Base-by-base conservation (phyloP, 2,113 vertebrate genomes). In the Lepus americanus region DNA sequence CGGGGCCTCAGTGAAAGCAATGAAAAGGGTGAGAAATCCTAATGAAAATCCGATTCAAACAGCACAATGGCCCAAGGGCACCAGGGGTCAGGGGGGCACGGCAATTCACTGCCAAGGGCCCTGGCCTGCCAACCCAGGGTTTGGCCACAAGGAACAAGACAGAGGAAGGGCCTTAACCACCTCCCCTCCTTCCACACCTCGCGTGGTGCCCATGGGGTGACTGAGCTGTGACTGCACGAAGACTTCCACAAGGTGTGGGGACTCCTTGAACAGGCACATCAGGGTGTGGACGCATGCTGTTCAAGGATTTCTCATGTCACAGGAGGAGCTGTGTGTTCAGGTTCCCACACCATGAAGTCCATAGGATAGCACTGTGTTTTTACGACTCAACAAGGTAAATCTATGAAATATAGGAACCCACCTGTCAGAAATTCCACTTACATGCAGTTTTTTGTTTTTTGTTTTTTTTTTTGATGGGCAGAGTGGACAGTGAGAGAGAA, bases 11-110 rank as follows among this genome's bases (percentile, higher is more conserved):
- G 84, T 33, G 85, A 85, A 91, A 66, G 76, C 72, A 93, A 93
- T 89, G 93, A 84, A 96, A 84, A 94, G 84, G 84, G 44, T n/a
- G 66, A 79, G 31, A 51, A 74, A 80, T 49, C 59, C 80, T 94
- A 89, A 95, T 78, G 94, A 96, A 93, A 91, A 84, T 84, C 53
- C 53, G 64, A 27, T n/a, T 44, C 86, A 66, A 61, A 87, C 2
- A 76, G 29, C 64, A 76, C 44, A 17, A 6, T 23, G 89, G 66
- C 94, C 84, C 12, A 51, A 81, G n/a, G 89, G 92, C 49, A 23
- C 6, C 0, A 7, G 25, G 61, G 92, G 89, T 86, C 79, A 44
- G 61, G 74, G 74, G 94, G 36, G 95, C 76, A 66, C 0, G 9
- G 23, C 10, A 20, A 55, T 23, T 33, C 36, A 4, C 10, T 3